Evolutionary conservation across 2,888 invertebrate genomes (phyloP), one percentile per base, ranked within the genome.

Genomic region (Macropis europaea): DNA sequence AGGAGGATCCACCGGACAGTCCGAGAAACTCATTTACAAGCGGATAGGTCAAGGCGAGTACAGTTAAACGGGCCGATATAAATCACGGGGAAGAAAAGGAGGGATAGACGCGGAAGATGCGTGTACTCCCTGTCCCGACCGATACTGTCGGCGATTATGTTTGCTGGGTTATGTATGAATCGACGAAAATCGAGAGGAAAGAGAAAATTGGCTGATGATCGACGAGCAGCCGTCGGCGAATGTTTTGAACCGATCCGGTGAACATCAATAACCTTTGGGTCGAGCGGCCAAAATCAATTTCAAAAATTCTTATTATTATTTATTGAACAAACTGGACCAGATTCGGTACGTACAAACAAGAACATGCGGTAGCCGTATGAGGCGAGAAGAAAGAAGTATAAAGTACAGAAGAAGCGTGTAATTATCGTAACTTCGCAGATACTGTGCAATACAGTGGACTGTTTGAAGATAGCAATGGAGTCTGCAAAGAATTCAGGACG

Each of bases 1-100:
- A n/a, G n/a, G 45, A 48, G 56, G 42, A 60, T 66, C 53, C 68
- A 32, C 47, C 19, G 59, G 24, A 56, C 73, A 47, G 71, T 59
- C 47, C 62, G 77, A 62, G 66, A 56, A 66, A 76, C 45, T 52
- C 66, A 66, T 78, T 79, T 66, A 53, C 76, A 62, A 76, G 62
- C 66, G 73, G 76, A 73, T 73, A 69, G 79, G 75, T 77, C 77
- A 77, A 78, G 75, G 77, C 79, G 62, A 78, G 59, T 38, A 50
- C 34, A 73, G 42, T 71, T 61, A 68, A 78, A 61, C 67, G 47
- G 42, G 68, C 24, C 68, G 48, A 38, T 69, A 69, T 79, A 76
- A 76, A 78, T 79, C 60, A 67, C 19, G 36, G 15, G 17, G 42
- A 47, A 28, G 54, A 45, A 42, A 40, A 32, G 42, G 45, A 26